These are phyloP conservation scores for Sinocyclocheilus maitianheensis DNA, from an alignment of 2,113 vertebrate species.

Conservation along the genomic window DNA sequence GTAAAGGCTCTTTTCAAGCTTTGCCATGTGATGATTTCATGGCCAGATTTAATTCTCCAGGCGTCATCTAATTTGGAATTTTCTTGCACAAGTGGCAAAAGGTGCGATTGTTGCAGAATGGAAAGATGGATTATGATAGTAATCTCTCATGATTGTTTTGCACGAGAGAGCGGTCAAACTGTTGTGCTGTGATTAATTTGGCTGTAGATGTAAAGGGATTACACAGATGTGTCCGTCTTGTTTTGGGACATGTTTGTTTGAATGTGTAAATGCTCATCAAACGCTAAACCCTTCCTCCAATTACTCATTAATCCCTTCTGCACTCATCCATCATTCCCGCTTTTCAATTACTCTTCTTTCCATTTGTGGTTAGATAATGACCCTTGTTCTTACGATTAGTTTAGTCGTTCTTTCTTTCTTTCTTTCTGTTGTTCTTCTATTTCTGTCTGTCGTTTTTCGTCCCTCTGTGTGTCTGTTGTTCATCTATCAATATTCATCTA, in stretches of 20 bases:
- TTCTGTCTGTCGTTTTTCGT: no score
- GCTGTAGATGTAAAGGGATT: constrained; percentile 24
- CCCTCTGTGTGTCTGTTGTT: no score
- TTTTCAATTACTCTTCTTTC: background rate
- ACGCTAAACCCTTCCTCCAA: background rate
- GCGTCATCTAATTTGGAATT: background rate
- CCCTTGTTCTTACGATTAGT: background rate
- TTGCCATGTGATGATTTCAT: background rate
- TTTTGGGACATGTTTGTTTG: constrained; percentile 13
- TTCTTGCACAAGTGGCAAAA: constrained; percentile 12
- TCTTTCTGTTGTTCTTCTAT: no score
- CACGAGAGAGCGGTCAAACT: background rate
- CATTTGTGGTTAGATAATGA: background rate
- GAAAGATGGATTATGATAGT: constrained; percentile 11
- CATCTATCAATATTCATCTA: no score
- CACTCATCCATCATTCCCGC: background rate
- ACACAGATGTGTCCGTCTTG: constrained; percentile 7
- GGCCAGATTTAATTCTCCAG: background rate
- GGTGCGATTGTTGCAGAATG: background rate
- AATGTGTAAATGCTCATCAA: background rate
- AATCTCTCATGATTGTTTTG: constrained; percentile 30
- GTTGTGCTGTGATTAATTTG: constrained; percentile 12
- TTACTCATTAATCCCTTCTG: background rate
- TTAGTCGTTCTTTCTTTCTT: no score
- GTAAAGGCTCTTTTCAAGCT: background rate